A percentile compares a stretch with the other conserved stretches of the same genome.
Evolutionary conservation across 1,140 invertebrate genomes (phyloP).

Genomic region (Lepidurus apus): DNA sequence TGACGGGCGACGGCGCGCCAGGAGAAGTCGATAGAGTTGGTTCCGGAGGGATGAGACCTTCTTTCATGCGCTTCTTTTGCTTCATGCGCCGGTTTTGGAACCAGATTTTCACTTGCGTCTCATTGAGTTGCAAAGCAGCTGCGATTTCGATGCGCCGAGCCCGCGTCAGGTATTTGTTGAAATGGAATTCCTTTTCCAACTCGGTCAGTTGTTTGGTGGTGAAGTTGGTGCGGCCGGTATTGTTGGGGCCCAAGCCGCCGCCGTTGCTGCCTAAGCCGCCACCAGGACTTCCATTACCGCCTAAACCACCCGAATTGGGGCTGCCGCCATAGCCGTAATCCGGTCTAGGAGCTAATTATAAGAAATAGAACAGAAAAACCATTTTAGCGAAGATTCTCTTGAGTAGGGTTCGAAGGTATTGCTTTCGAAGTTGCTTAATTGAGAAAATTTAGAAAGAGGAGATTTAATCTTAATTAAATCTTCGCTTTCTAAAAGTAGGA

Average conservation of each 20-base stretch:
- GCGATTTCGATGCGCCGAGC: constrained; percentile 96
- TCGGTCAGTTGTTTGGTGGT: constrained; percentile 98
- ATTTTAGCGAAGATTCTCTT: background rate
- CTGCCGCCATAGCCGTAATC: constrained; percentile 36
- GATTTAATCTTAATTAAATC: no score
- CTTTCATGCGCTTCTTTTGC: constrained; percentile 88
- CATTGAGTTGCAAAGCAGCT: constrained; percentile 88
- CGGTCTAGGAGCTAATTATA: constrained; percentile 36
- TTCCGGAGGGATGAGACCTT: constrained; percentile 68
- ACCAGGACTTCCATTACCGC: constrained; percentile 24
- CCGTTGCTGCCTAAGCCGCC: constrained; percentile 26
- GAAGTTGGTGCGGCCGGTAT: constrained; percentile 88
- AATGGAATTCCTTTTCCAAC: constrained; percentile 98
- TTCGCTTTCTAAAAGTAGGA: no score
- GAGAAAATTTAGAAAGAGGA: background rate
- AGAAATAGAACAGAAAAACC: constrained; percentile 28
- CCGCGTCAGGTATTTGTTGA: constrained; percentile 96
- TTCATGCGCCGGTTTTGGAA: constrained; percentile 91
- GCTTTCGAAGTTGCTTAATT: background rate
- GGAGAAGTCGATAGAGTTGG: constrained; percentile 39
- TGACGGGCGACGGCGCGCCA: constrained; percentile 33
- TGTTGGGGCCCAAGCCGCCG: constrained; percentile 50
- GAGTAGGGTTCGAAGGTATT: background rate
- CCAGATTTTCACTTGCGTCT: constrained; percentile 92
- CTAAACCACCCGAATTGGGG: constrained; percentile 28